Evolutionary conservation across 1,140 invertebrate genomes (phyloP).

Genomic region (Eupeodes corollae): DNA sequence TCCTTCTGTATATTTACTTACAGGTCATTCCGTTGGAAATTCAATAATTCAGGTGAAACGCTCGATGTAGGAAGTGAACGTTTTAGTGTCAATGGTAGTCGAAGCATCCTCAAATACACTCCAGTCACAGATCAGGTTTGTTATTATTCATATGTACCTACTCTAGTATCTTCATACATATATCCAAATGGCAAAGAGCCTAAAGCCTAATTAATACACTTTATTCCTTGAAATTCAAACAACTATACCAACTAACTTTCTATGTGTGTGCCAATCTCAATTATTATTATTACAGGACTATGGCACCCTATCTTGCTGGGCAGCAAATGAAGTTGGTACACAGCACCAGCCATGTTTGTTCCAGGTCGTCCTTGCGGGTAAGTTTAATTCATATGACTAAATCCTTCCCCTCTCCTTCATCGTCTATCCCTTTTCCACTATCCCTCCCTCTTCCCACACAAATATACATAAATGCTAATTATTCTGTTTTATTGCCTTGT

Average conservation of each 20-base stretch:
- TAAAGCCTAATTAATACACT: no score
- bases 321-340: slow-evolving; percentile 60
- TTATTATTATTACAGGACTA: slow-evolving; percentile 43
- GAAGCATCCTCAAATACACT: slow-evolving; percentile 58
- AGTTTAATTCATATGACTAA: slow-evolving; percentile 17
- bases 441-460: no score
- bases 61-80: slow-evolving; percentile 61
- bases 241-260: no score
- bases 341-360: slow-evolving; percentile 67
- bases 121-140: slow-evolving; percentile 49
- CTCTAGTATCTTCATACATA: no score
- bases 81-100: slow-evolving; percentile 56
- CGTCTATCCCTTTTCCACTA: background rate
- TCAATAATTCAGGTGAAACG: slow-evolving; percentile 79
- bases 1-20: no score
- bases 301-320: slow-evolving; percentile 65
- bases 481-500: no score
- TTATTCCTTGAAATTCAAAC: no score
- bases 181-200: no score
- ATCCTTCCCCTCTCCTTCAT: background rate
- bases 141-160: slow-evolving; percentile 2
- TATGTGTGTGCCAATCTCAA: no score
- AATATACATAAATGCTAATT: no score
- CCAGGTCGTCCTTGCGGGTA: slow-evolving; percentile 63
- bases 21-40: slow-evolving; percentile 76